A percentile compares a stretch with the other conserved stretches of the same genome.
These are phyloP conservation scores for Epicauta chinensis DNA, from an alignment of 1,140 invertebrate species.

Conservation along the genomic window DNA sequence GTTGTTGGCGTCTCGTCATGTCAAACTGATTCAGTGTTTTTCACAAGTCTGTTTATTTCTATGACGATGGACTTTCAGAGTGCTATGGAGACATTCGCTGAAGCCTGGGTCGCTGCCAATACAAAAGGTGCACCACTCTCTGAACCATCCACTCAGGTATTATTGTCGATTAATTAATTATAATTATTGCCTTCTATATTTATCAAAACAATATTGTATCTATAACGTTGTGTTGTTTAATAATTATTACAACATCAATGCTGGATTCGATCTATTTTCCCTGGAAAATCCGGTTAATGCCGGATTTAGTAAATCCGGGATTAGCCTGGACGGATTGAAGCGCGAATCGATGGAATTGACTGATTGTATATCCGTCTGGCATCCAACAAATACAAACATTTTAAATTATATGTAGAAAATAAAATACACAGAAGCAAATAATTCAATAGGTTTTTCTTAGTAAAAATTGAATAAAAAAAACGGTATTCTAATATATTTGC, in stretches of 20 bases:
- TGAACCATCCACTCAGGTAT: slow-evolving; percentile 54
- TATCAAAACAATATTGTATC: background rate
- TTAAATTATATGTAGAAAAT: too few relatives aligned
- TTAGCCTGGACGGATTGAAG: slow-evolving; percentile 22
- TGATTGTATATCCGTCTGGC: background rate
- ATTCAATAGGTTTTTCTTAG: too few relatives aligned
- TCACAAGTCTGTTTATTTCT: background rate
- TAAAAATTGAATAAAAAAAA: too few relatives aligned
- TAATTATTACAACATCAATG: slow-evolving; percentile 11
- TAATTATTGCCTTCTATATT: too few relatives aligned
- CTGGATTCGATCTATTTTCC: slow-evolving; percentile 26
- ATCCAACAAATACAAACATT: too few relatives aligned
- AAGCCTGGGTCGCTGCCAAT: slow-evolving; percentile 93
- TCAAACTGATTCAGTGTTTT: slow-evolving; percentile 11
- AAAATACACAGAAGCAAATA: too few relatives aligned
- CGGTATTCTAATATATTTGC: too few relatives aligned
- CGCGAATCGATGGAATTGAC: slow-evolving; percentile 21
- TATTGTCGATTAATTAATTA: too few relatives aligned
- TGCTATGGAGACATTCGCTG: slow-evolving; percentile 94
- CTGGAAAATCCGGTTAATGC: slow-evolving; percentile 25
- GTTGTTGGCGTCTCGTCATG: slow-evolving; percentile 28
- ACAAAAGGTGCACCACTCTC: slow-evolving; percentile 57
- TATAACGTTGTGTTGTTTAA: background rate
- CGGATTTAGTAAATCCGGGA: slow-evolving; percentile 29
- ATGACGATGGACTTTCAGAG: slow-evolving; percentile 88